phyloP scores from a whole-genome alignment of 64 coral and sea anemone species.

The Montipora cactus region DNA sequence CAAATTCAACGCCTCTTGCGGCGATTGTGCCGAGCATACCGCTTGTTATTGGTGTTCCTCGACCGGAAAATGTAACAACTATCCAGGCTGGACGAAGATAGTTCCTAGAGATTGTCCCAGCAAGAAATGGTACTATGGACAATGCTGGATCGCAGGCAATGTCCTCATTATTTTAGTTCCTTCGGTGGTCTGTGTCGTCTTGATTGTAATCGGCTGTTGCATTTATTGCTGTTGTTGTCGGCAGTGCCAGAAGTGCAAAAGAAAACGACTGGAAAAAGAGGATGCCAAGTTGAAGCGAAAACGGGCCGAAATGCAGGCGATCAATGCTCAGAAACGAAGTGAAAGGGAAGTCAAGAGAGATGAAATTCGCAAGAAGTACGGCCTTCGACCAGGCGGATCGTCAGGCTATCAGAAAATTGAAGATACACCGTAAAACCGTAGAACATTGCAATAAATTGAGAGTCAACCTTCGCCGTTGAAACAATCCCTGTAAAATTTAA shows the following conservation, averaged over 20 bases:
- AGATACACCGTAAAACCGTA: conserved; percentile 27
- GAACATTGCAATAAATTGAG: no score
- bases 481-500: no score
- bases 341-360: conserved; percentile 80
- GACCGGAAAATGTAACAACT: conserved; percentile 44
- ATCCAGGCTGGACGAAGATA: conserved; percentile 93
- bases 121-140: conserved; percentile 85
- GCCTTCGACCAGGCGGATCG: conserved; percentile 67
- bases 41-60: conserved; percentile 82
- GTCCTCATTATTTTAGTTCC: conserved; percentile 84
- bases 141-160: conserved; percentile 73
- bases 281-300: conserved; percentile 89
- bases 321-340: conserved; percentile 80
- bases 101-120: conserved; percentile 85
- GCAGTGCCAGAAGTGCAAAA: conserved; percentile 68
- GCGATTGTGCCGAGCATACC: conserved; percentile 64
- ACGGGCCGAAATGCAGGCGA: conserved; percentile 76
- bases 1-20: conserved; percentile 78
- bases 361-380: conserved; percentile 93
- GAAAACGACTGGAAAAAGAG: conserved; percentile 92
- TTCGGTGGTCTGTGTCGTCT: conserved; percentile 52
- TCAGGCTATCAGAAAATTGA: conserved; percentile 79
- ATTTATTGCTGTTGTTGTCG: conserved; percentile 95
- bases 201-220: conserved; percentile 83
- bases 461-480: no score